phyloP scores from a whole-genome alignment of 2,113 vertebrate species.

The Salminus brasiliensis region DNA sequence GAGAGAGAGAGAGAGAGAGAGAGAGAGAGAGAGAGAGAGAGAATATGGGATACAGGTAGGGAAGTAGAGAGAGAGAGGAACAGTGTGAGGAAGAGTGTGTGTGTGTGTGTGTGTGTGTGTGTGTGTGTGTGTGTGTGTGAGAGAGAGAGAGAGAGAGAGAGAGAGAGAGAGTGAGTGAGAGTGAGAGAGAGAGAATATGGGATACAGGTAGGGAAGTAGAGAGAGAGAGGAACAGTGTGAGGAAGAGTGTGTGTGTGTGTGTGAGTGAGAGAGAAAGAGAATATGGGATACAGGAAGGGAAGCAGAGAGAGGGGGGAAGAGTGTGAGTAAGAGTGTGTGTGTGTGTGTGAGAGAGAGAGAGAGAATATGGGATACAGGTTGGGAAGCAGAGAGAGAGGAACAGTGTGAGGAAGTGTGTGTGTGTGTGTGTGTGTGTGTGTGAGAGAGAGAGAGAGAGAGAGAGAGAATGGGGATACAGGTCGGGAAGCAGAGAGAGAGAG shows the following conservation, averaged over 20 bases:
- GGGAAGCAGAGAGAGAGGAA: not conserved
- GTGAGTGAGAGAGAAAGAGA: not conserved
- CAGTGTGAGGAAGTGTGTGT: not conserved
- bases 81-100: no score
- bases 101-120: no score
- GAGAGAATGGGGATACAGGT: not conserved
- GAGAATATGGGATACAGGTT: no score
- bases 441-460: not conserved
- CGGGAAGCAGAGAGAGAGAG: no score
- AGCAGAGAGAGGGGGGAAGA: not conserved
- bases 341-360: not conserved
- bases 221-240: not conserved
- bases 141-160: not conserved
- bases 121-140: not conserved
- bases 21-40: not conserved
- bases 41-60: not conserved
- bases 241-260: not conserved
- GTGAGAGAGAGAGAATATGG: not conserved
- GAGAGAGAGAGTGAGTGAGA: not conserved
- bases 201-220: not conserved
- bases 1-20: not conserved
- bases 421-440: constrained; percentile 15
- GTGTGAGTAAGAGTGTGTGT: not conserved
- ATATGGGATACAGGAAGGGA: no score
- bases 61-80: no score